These are phyloP conservation scores for Dusona sp. DNA, from an alignment of 2,888 invertebrate genomes.

Conservation along the genomic window DNA sequence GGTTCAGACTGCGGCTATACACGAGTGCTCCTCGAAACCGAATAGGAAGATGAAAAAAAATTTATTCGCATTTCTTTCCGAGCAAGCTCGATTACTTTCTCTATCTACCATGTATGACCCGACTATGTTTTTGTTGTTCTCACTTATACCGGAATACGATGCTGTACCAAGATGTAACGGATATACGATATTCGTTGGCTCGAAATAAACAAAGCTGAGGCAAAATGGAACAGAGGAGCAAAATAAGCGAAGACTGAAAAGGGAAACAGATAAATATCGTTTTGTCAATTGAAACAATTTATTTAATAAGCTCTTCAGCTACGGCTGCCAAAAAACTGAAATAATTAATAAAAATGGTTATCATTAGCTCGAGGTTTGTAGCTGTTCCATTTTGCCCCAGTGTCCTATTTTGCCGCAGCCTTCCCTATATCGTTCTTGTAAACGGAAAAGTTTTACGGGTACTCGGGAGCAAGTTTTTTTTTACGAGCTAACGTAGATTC, in stretches of 20 bases:
- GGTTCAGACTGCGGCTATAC: slow-evolving; percentile 22
- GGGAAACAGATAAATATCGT: neutral
- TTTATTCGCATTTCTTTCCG: slow-evolving; percentile 28
- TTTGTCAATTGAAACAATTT: neutral
- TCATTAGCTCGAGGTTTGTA: neutral
- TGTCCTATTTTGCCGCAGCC: neutral
- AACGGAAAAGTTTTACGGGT: slow-evolving; percentile 48
- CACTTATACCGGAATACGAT: neutral
- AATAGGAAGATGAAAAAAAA: neutral
- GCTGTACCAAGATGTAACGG: slow-evolving; percentile 15
- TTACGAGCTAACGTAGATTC: slow-evolving; percentile 48
- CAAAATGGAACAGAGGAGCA: neutral
- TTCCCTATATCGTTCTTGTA: slow-evolving; percentile 4
- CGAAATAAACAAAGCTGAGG: neutral
- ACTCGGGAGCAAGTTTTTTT: slow-evolving; percentile 34
- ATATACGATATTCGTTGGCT: neutral
- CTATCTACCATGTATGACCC: neutral
- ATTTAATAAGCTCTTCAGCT: neutral
- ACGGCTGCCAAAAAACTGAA: neutral
- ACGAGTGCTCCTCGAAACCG: slow-evolving; percentile 10
- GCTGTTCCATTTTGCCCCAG: neutral
- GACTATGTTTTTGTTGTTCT: slow-evolving; percentile 22
- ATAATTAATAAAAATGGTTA: neutral
- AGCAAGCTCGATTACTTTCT: slow-evolving; percentile 36
- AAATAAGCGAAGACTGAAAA: neutral